phyloP scores from a whole-genome alignment of 2,113 vertebrate genomes.

The Atherinomorus stipes region DNA sequence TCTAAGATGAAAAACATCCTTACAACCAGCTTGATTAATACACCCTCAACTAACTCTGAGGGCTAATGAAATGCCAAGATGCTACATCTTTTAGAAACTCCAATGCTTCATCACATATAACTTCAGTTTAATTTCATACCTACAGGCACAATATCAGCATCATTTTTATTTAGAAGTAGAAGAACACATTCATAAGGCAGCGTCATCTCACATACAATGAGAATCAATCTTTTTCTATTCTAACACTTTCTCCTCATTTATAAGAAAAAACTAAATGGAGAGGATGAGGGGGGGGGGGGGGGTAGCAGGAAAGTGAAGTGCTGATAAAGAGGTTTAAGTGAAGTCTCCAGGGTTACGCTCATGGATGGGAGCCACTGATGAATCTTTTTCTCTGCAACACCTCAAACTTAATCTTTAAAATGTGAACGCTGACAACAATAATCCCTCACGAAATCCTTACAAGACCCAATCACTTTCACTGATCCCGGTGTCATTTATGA shows the following conservation, averaged over 20 bases:
- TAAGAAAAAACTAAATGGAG: background rate
- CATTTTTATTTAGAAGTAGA: too few species aligned
- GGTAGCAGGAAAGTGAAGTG: constrained; percentile 9
- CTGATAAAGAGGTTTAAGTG: constrained; percentile 26
- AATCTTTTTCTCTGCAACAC: constrained; percentile 20
- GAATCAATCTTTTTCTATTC: background rate
- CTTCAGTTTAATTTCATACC: background rate
- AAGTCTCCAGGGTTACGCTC: constrained; percentile 23
- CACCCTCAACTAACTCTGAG: background rate
- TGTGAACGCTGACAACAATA: background rate
- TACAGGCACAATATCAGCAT: background rate
- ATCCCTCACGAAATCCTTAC: constrained; percentile 8
- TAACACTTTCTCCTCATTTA: constrained; percentile 16
- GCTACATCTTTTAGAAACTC: background rate
- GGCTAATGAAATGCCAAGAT: background rate
- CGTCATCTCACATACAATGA: too few species aligned
- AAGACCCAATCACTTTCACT: constrained; percentile 18
- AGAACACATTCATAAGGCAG: too few species aligned
- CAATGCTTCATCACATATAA: background rate
- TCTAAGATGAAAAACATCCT: background rate
- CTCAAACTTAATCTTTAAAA: constrained; percentile 12
- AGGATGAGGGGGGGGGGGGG: constrained; percentile 9
- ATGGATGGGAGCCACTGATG: background rate
- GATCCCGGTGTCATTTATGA: constrained; percentile 35
- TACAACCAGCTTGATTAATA: background rate